Percentiles rank a stretch among this genome's conserved stretches.
Conservation (phyloP, 1,140 invertebrate species). For the Eumeta japonica region DNA sequence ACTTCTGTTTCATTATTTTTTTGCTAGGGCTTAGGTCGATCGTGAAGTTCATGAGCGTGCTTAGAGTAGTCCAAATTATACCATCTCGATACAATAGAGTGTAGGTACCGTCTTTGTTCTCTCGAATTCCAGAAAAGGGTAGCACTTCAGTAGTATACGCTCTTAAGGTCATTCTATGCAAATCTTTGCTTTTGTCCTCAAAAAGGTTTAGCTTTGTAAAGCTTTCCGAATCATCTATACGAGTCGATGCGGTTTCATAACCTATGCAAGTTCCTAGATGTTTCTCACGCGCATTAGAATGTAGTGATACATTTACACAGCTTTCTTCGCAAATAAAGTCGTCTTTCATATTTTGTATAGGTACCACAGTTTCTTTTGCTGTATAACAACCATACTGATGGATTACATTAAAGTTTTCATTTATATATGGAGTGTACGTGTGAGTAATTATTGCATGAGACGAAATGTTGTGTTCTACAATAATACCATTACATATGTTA, state of each 20-base stretch:
- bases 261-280: slow-evolving; percentile 43
- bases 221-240: slow-evolving; percentile 13
- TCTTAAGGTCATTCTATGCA: slow-evolving; percentile 29
- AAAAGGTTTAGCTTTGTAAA: slow-evolving; percentile 23
- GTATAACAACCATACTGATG: slow-evolving; percentile 35
- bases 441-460: slow-evolving; percentile 18
- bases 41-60: slow-evolving; percentile 36
- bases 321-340: slow-evolving; percentile 28
- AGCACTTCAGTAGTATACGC: slow-evolving; percentile 26
- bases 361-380: slow-evolving; percentile 25
- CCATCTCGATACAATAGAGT: slow-evolving; percentile 31
- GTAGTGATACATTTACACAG: slow-evolving; percentile 31
- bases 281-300: slow-evolving; percentile 27
- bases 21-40: slow-evolving; percentile 28
- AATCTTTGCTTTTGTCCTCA: slow-evolving; percentile 33
- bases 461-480: slow-evolving; percentile 27
- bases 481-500: slow-evolving; percentile 26
- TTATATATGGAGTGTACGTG: slow-evolving; percentile 29
- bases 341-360: slow-evolving; percentile 21
- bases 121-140: slow-evolving; percentile 34
- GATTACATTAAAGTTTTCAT: slow-evolving; percentile 23
- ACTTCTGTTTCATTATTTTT: slow-evolving; percentile 21
- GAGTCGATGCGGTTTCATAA: slow-evolving; percentile 20
- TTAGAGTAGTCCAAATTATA: slow-evolving; percentile 35
- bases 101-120: slow-evolving; percentile 22